A percentile compares a stretch with the other conserved stretches of the same genome.
These are phyloP conservation scores for Cyphomyrus plagiostoma DNA, from an alignment of 2,113 vertebrate genomes.

Conservation along the genomic window DNA sequence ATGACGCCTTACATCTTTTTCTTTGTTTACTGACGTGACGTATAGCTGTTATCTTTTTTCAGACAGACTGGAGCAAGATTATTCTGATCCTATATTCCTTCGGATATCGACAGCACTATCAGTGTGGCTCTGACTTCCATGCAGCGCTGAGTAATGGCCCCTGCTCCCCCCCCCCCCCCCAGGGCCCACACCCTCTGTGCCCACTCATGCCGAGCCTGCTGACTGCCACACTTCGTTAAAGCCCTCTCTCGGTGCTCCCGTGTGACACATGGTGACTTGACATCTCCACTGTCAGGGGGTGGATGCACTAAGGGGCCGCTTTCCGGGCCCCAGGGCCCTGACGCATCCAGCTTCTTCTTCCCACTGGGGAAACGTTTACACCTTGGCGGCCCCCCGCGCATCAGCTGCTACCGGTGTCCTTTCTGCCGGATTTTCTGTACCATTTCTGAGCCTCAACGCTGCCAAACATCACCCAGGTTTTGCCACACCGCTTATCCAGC, in stretches of 20 bases:
- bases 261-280: neutral
- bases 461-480: neutral
- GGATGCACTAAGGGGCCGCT: neutral
- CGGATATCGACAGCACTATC: neutral
- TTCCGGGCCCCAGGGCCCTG: neutral
- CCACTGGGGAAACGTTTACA: neutral
- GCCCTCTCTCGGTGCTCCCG: neutral
- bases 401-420: neutral
- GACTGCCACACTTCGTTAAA: neutral
- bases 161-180: neutral
- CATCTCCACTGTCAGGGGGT: neutral
- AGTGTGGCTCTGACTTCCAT: neutral
- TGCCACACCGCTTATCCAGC: neutral
- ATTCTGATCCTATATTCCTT: neutral
- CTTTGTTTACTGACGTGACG: neutral
- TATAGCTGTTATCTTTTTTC: neutral
- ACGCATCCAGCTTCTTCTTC: neutral
- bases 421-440: neutral
- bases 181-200: neutral
- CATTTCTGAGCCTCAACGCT: neutral
- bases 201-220: neutral
- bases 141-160: neutral
- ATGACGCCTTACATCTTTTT: neutral
- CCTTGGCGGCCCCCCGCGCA: neutral
- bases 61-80: neutral